Conservation (phyloP, 2,113 vertebrate genomes). For the Chlorocebus sabaeus region DNA sequence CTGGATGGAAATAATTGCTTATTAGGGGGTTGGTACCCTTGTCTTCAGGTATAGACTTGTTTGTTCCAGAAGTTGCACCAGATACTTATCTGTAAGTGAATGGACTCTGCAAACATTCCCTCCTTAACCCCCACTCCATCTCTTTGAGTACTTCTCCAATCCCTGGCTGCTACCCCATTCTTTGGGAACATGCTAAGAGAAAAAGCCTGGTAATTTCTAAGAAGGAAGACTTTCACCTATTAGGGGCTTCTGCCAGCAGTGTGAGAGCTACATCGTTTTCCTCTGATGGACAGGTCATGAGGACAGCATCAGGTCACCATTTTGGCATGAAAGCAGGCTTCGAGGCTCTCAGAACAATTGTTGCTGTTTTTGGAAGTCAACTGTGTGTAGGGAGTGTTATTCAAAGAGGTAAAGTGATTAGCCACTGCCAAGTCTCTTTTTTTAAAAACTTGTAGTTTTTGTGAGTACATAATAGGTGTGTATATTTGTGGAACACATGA, state of each 20-base stretch:
- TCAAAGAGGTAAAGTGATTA: neutral
- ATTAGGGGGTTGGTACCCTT: neutral
- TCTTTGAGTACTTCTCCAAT: neutral
- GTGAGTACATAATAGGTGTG: too few species aligned
- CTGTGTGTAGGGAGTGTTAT: neutral
- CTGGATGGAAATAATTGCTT: neutral
- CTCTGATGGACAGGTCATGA: rapidly evolving
- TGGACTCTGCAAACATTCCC: neutral
- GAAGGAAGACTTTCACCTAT: neutral
- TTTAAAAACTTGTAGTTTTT: too few species aligned
- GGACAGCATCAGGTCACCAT: neutral
- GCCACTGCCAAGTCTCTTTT: neutral
- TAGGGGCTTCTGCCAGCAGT: too few species aligned
- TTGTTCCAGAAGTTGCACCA: neutral
- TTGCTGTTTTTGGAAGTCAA: neutral
- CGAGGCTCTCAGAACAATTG: neutral
- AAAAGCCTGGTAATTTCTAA: neutral
- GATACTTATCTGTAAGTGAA: neutral
- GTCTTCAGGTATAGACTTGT: neutral
- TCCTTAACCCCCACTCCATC: rapidly evolving
- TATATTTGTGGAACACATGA: too few species aligned
- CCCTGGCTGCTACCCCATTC: neutral
- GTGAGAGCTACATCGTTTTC: neutral
- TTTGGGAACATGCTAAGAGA: neutral
- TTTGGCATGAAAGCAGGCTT: neutral